Evolutionary conservation across 2,888 invertebrate genomes (phyloP).

Genomic region (Caenorhabditis macrosperma): DNA sequence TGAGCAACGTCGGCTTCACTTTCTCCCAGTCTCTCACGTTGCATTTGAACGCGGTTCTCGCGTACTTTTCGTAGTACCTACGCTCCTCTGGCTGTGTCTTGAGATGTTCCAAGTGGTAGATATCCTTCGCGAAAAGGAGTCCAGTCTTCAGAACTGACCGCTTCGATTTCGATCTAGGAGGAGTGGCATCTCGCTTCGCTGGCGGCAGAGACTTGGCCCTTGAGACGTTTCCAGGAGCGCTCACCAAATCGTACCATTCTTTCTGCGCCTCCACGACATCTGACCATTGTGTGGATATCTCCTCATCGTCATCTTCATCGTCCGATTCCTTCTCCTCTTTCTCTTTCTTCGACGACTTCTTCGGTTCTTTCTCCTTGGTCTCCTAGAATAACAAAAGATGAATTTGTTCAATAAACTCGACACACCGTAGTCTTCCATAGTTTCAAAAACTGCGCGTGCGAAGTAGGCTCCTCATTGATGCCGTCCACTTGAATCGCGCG

Average conservation of each 20-base stretch:
- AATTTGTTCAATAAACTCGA: not conserved
- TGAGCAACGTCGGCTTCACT: conserved; percentile 65
- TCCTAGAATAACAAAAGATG: conserved; percentile 39
- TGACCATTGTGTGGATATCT: conserved; percentile 53
- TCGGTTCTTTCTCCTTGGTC: conserved; percentile 56
- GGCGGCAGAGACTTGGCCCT: not conserved
- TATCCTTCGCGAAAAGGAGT: conserved; percentile 64
- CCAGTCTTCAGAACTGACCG: conserved; percentile 55
- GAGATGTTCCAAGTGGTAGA: conserved; percentile 64
- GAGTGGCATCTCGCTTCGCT: not conserved
- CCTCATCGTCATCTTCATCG: conserved; percentile 69
- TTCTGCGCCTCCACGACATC: conserved; percentile 59
- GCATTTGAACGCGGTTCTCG: conserved; percentile 51
- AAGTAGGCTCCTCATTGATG: conserved; percentile 64
- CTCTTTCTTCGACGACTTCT: conserved; percentile 50
- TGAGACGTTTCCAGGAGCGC: conserved; percentile 31
- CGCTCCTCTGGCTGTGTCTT: conserved; percentile 45
- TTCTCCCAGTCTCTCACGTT: conserved; percentile 62
- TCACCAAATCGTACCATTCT: conserved; percentile 48
- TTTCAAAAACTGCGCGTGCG: conserved; percentile 64
- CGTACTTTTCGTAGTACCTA: conserved; percentile 60
- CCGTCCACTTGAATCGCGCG: conserved; percentile 63
- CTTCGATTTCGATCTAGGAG: not conserved
- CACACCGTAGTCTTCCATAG: conserved; percentile 65
- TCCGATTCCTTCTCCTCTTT: conserved; percentile 64